These are phyloP conservation scores for Archocentrus centrarchus DNA, from an alignment of 2,113 vertebrate species.

Conservation along the genomic window DNA sequence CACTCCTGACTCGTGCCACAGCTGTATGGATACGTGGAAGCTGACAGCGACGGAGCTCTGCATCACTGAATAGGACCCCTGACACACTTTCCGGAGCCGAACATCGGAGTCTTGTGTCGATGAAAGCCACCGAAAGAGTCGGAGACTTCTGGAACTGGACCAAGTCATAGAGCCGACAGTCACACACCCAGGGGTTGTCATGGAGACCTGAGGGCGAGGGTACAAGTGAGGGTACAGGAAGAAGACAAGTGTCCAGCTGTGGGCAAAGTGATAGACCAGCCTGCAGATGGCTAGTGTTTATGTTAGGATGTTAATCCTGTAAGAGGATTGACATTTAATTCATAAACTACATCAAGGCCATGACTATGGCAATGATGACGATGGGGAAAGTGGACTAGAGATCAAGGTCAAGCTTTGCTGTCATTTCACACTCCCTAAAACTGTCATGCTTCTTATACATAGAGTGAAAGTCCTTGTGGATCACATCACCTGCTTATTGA, in stretches of 20 bases:
- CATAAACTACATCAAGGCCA: conserved; percentile 70
- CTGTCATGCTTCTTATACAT: background rate
- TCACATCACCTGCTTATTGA: background rate
- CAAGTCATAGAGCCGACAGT: conserved; percentile 94
- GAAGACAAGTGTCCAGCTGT: conserved; percentile 52
- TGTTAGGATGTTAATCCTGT: conserved; percentile 71
- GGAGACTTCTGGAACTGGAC: conserved; percentile 90
- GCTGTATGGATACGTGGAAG: conserved; percentile 87
- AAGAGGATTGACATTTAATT: conserved; percentile 74
- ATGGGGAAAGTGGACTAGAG: conserved; percentile 8
- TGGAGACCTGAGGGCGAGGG: conserved; percentile 86
- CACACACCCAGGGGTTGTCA: conserved; percentile 97
- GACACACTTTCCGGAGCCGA: conserved; percentile 88
- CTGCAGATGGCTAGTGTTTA: conserved; percentile 73
- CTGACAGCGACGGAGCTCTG: conserved; percentile 90
- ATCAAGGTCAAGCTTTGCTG: conserved; percentile 35
- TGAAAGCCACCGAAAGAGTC: conserved; percentile 88
- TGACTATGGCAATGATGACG: conserved; percentile 50
- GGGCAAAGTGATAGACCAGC: conserved; percentile 45
- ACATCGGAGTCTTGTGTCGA: conserved; percentile 89
- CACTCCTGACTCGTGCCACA: conserved; percentile 86
- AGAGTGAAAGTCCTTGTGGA: background rate
- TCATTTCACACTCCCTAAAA: conserved; percentile 13
- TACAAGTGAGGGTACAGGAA: conserved; percentile 43
- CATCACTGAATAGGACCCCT: conserved; percentile 89